These are phyloP conservation scores for Chloroceryle amazona DNA, from an alignment of 2,797 vertebrate species.

Conservation along the genomic window DNA sequence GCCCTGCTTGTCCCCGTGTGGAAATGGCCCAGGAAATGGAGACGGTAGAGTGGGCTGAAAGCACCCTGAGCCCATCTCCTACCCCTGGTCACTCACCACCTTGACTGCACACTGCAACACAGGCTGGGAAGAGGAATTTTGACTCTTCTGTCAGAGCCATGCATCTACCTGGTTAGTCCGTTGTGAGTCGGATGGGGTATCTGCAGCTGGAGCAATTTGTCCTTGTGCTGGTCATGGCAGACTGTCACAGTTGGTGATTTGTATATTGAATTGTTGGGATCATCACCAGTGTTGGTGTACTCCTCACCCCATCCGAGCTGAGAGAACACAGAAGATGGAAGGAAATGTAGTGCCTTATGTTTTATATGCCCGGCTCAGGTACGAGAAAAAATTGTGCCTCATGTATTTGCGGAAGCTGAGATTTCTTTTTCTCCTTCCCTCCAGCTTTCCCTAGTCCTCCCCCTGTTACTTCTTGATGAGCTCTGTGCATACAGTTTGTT, in stretches of 20 bases:
- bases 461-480: not conserved
- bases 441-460: not conserved
- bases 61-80: not conserved
- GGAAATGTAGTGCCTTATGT: accelerated
- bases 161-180: not conserved
- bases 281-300: not conserved
- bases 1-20: not conserved
- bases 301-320: not conserved
- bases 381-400: not conserved
- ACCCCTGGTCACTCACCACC: not conserved
- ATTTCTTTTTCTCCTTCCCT: not conserved
- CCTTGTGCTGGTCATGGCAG: no score
- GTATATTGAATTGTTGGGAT: not conserved
- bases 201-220: not conserved
- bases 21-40: not conserved
- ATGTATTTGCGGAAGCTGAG: not conserved
- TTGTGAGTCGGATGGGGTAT: not conserved
- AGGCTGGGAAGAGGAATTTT: not conserved
- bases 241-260: no score
- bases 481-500: not conserved
- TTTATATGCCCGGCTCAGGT: not conserved
- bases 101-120: accelerated
- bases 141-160: not conserved
- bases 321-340: not conserved
- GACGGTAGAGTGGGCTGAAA: accelerated